Conservation (phyloP, 1,140 invertebrate species). For the Brachionus asplanchnoidis region DNA sequence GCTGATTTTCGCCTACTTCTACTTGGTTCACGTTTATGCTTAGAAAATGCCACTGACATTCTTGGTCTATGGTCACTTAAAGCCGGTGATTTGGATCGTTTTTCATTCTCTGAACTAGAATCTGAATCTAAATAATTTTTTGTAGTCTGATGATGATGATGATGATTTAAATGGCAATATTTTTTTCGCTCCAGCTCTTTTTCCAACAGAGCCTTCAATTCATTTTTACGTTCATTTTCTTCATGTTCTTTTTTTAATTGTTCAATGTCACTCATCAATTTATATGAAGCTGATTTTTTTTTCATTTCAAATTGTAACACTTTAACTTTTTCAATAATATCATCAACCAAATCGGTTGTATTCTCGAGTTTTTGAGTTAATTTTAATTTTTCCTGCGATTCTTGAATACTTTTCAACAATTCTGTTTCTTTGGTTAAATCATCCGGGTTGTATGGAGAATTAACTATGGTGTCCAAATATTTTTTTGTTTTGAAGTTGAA, state of each 20-base stretch:
- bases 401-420: slow-evolving; percentile 8
- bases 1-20: not conserved
- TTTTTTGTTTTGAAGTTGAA: not conserved
- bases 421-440: not conserved
- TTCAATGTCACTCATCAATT: not conserved
- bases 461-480: slow-evolving; percentile 10
- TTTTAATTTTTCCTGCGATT: slow-evolving; percentile 3
- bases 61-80: not conserved
- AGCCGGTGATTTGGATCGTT: not conserved
- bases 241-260: slow-evolving; percentile 8
- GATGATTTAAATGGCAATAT: not conserved
- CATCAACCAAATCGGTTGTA: slow-evolving; percentile 26
- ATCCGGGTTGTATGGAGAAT: not conserved
- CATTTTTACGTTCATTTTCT: not conserved
- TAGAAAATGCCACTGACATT: not conserved
- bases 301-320: slow-evolving; percentile 26
- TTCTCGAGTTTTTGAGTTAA: slow-evolving; percentile 6
- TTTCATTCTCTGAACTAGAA: not conserved
- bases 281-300: slow-evolving; percentile 16
- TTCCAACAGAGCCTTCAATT: not conserved
- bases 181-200: not conserved
- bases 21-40: not conserved
- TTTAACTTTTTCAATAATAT: slow-evolving; percentile 36
- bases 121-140: not conserved
- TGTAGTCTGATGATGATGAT: not conserved